These are phyloP conservation scores for Pampusana beccarii DNA, from an alignment of 2,113 vertebrate species.

Conservation along the genomic window DNA sequence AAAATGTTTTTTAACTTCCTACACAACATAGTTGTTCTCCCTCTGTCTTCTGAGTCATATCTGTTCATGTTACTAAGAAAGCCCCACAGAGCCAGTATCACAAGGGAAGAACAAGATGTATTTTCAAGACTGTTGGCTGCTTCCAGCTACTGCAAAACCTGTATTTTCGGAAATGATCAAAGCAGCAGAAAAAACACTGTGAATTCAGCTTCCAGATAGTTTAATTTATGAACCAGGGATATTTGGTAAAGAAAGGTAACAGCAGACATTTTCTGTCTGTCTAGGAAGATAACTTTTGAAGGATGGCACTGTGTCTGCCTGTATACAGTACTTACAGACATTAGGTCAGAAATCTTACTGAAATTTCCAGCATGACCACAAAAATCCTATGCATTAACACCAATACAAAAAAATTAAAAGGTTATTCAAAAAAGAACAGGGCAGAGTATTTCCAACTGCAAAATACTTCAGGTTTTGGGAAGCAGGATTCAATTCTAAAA, in stretches of 20 bases:
- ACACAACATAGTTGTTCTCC: conserved; percentile 24
- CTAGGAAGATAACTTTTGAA: not conserved
- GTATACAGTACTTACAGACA: not conserved
- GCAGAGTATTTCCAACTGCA: not conserved
- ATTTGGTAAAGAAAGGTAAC: not conserved
- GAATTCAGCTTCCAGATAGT: not conserved
- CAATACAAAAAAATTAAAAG: not conserved
- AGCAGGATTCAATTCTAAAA: not conserved
- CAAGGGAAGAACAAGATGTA: conserved; percentile 30
- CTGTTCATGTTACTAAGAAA: conserved; percentile 43
- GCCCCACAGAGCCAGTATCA: not conserved
- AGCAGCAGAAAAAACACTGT: not conserved
- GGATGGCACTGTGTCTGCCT: not conserved
- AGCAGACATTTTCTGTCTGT: not conserved
- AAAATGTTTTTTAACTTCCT: not conserved
- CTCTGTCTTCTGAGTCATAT: conserved; percentile 51
- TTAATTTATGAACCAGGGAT: not conserved
- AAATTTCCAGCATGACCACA: not conserved
- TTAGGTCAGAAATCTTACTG: not conserved
- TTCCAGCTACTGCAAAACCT: conserved; percentile 17
- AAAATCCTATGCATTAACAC: not conserved
- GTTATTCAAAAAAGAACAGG: not conserved
- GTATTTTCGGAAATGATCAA: not conserved
- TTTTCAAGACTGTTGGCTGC: conserved; percentile 10
- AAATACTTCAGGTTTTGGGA: not conserved